A percentile compares a stretch with the other conserved stretches of the same genome.
These are phyloP conservation scores for Cassiopea xamachana DNA, from an alignment of 30 jellyfish, hydroid and myxozoan species.

Conservation along the genomic window DNA sequence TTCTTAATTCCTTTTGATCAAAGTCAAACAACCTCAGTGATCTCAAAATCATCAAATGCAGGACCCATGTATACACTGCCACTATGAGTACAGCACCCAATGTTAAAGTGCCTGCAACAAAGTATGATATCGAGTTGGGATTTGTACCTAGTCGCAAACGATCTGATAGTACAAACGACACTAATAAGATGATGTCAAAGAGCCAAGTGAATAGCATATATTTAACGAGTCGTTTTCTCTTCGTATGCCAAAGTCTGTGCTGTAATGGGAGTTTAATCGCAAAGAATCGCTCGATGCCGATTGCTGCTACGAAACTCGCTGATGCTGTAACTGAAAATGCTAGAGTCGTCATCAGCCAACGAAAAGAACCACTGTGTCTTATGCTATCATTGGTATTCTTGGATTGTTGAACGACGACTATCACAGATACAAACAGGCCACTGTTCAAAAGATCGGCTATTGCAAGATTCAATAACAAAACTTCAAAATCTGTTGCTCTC, in stretches of 20 bases:
- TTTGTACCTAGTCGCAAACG: no score
- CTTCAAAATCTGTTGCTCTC: constrained; percentile 27
- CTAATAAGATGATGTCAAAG: not conserved
- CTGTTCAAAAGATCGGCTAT: constrained; percentile 35
- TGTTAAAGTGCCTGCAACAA: not conserved
- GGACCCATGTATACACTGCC: constrained; percentile 17
- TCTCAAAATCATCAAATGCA: constrained; percentile 15
- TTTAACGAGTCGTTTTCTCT: not conserved
- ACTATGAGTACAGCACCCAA: not conserved
- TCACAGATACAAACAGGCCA: not conserved
- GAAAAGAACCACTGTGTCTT: not conserved
- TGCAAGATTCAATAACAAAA: constrained; percentile 50
- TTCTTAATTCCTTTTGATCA: constrained; percentile 2
- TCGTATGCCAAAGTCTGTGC: constrained; percentile 44
- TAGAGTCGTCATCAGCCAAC: not conserved
- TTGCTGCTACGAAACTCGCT: not conserved
- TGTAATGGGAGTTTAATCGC: constrained; percentile 44
- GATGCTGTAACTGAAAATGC: constrained; percentile 8
- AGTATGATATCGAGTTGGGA: not conserved
- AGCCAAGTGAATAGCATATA: constrained; percentile 13
- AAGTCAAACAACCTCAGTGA: constrained; percentile 3
- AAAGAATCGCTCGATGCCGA: constrained; percentile 38
- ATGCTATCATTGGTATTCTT: not conserved
- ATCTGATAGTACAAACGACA: not conserved
- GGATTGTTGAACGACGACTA: not conserved